Base-by-base conservation (phyloP, 2,888 invertebrate genomes). In the Quadroppia sp. region DNA sequence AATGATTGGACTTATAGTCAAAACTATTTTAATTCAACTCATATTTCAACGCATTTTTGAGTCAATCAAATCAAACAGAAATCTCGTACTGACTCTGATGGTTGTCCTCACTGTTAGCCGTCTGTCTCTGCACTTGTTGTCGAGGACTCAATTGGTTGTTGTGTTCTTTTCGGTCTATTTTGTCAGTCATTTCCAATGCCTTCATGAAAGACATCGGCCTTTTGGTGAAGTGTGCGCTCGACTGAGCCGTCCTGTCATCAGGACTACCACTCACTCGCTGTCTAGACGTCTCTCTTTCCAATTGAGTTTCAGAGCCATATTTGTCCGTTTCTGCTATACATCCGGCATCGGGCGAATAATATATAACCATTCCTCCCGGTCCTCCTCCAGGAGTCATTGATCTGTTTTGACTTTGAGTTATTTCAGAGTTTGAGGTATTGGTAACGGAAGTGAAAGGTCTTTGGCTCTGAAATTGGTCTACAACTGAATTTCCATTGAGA, bases 191-290 rank as follows among this genome's bases (percentile, higher is more conserved):
- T 79, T 82, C 82, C 64, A 83, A 77, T 17, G 83, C 83, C 72
- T 81, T 81, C 25, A 82, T 81, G 77, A 83, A 82, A 36, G 82
- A 82, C 79, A 82, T 79, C 2, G 83, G 82, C 72, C 82, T 77
- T 53, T 75, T 73, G 4, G 40, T 17, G 36, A 73, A 70, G 20
- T 45, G 64, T 11, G 53, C 3, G 11, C 11, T 53, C 53, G 23
- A 15, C 7, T 25, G 15, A 32, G 28, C 36, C 20, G n/a, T 73
- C 36, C 72, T 73, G 23, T 71, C 74, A 71, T 76, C 73, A 28
- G 72, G 74, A 15, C 25, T 23, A 48, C 73, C 25, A 30, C 40
- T 32, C 17, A 23, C 32, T 32, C 50, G 45, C 17, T 71, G 53
- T 3, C 56, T 40, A 3, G 1, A 4, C 25, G 11, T 30, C 15